These are phyloP conservation scores for Threskiornis aethiopicus DNA, from an alignment of 2,797 vertebrate species.

Conservation along the genomic window DNA sequence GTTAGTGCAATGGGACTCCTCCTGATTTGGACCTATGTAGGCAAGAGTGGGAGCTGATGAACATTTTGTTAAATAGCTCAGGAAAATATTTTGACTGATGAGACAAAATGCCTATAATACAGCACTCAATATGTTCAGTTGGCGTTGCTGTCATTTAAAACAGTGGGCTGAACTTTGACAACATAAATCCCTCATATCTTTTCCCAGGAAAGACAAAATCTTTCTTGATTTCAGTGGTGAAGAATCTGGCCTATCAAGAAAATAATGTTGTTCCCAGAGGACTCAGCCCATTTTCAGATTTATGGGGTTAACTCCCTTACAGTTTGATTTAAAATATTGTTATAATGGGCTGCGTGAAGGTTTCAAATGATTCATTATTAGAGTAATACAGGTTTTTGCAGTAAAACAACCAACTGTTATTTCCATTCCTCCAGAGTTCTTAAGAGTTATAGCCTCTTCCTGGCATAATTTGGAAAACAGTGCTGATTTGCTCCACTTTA, in stretches of 20 bases:
- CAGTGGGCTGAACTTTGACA: neutral
- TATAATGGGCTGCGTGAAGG: neutral
- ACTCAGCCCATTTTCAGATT: neutral
- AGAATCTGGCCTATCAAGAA: neutral
- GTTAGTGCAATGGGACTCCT: neutral
- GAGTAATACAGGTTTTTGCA: neutral
- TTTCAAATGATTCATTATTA: slow-evolving; percentile 16
- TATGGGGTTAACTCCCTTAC: neutral
- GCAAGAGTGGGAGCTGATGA: neutral
- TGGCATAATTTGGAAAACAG: slow-evolving; percentile 19
- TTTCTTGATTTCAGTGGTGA: neutral
- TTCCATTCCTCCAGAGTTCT: slow-evolving; percentile 3
- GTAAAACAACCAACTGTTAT: neutral
- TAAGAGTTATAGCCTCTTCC: slow-evolving; percentile 13
- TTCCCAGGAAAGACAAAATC: neutral
- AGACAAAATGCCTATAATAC: neutral
- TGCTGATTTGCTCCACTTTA: neutral
- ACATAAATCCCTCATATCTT: neutral
- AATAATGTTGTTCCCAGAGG: neutral
- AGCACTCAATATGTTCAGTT: neutral
- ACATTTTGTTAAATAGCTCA: slow-evolving; percentile 29
- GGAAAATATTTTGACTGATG: slow-evolving; percentile 29
- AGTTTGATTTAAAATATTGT: slow-evolving; percentile 8
- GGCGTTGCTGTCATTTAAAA: neutral
- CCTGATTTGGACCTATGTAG: neutral